phyloP scores from a whole-genome alignment of 2,113 vertebrate species.

The Corythaixoides concolor region DNA sequence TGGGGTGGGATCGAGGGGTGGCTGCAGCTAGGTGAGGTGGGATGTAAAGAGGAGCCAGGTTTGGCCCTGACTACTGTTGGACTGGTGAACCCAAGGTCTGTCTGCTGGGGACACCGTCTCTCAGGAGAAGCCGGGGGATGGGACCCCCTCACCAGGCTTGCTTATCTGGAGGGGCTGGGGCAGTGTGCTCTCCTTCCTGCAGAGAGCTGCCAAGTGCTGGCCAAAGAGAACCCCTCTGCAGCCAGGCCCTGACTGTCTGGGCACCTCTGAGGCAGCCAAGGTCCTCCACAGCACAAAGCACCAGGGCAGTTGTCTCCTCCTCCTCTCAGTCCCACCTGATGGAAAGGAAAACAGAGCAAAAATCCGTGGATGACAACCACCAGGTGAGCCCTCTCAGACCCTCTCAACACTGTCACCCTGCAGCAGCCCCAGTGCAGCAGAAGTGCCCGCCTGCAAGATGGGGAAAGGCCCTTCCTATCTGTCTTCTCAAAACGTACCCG shows the following conservation, averaged over 20 bases:
- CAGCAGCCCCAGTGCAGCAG: not conserved
- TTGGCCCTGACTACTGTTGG: too few species aligned
- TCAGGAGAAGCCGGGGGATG: not conserved
- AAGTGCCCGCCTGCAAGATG: not conserved
- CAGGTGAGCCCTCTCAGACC: not conserved
- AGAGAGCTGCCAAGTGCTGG: not conserved
- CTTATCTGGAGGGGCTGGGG: not conserved
- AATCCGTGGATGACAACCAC: not conserved
- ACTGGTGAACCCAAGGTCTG: not conserved
- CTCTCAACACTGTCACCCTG: not conserved
- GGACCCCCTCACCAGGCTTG: not conserved
- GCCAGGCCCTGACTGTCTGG: rapidly evolving
- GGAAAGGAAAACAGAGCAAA: not conserved
- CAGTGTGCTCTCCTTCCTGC: not conserved
- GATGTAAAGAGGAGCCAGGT: too few species aligned
- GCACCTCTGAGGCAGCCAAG: not conserved
- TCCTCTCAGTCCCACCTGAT: not conserved
- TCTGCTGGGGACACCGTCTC: too few species aligned
- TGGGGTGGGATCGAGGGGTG: not conserved
- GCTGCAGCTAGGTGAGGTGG: not conserved
- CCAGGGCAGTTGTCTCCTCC: not conserved
- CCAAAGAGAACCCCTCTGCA: not conserved
- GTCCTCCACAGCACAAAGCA: not conserved
- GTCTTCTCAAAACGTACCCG: not conserved
- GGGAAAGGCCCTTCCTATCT: not conserved